phyloP scores from a whole-genome alignment of 2,888 invertebrate species.

The Phyllotreta striolata region DNA sequence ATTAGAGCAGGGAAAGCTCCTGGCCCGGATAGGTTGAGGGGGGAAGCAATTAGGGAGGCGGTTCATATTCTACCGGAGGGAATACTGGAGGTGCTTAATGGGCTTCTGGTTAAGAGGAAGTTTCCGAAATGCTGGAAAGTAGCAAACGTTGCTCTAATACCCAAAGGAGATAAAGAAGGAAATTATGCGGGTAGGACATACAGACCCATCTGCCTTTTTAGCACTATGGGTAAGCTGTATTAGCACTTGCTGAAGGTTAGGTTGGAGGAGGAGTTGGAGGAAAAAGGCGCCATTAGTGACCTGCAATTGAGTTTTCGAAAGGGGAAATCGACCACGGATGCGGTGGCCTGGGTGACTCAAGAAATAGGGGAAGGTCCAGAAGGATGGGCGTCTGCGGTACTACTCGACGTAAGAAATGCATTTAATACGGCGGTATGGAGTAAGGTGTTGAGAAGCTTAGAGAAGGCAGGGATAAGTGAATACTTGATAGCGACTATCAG shows the following conservation, averaged over 20 bases:
- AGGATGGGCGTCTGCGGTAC: neutral
- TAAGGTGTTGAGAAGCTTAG: neutral
- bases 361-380: neutral
- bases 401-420: neutral
- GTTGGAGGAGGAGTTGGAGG: neutral
- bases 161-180: neutral
- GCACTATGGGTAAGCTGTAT: neutral
- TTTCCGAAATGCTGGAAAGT: neutral
- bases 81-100: too few species aligned
- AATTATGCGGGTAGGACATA: neutral
- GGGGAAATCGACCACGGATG: neutral
- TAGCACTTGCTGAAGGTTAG: neutral
- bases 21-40: too few species aligned
- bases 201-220: neutral
- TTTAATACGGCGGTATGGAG: neutral
- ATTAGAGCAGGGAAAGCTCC: too few species aligned
- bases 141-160: neutral
- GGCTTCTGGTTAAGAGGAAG: too few species aligned
- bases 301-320: constrained; percentile 2
- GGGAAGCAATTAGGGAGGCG: too few species aligned
- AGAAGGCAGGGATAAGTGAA: neutral
- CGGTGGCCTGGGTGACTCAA: neutral
- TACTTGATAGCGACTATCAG: neutral
- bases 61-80: too few species aligned
- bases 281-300: neutral